Evolutionary conservation across 1,140 invertebrate genomes (phyloP), one percentile per base, ranked within the genome.

Genomic region (Aradophagus sp.): DNA sequence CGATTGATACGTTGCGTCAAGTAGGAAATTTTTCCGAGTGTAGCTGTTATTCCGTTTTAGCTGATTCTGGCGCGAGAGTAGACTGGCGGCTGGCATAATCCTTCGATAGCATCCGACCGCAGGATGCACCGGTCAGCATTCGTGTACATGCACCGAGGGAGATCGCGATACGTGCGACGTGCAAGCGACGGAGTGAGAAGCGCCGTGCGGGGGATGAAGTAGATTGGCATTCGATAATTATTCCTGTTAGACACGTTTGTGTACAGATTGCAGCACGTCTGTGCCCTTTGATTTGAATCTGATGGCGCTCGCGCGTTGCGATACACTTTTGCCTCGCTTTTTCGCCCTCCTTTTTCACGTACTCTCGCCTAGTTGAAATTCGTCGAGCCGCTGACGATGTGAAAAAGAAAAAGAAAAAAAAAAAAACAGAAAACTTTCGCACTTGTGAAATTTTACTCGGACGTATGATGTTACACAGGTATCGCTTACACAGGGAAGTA

Each of bases 221-320:
- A 62, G 68, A 80, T 77, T 80, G 77, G 75, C 74, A 80, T 78
- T 76, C 61, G 75, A 77, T 78, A 78, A 80, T 80, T 78, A 80
- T 69, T 72, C 73, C 42, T 56, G 70, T 74, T 71, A 73, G 67
- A 68, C 52, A 55, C 73, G 75, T 74, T 73, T 65, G 66, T 62
- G 16, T 45, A 66, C 62, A 58, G 52, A 62, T 63, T 59, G 62
- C 63, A 62, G 34, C 42, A 34, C 48, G 66, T 55, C 69, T 67
- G 38, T 67, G 72, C 26, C 52, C 76, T 77, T 75, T 77, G 71
- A 77, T 77, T 73, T 66, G 31, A 58, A 50, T 52, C 56, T 63
- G 47, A 62, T 50, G 65, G 4, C 20, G n/a, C n/a, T n/a, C n/a
- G n/a, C n/a, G n/a, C n/a, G n/a, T n/a, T n/a, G n/a, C n/a, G n/a